Evolutionary conservation across 92 coral and sea anemone species (phyloP), one percentile per base, ranked within the genome.

Genomic region (Porites lobata): DNA sequence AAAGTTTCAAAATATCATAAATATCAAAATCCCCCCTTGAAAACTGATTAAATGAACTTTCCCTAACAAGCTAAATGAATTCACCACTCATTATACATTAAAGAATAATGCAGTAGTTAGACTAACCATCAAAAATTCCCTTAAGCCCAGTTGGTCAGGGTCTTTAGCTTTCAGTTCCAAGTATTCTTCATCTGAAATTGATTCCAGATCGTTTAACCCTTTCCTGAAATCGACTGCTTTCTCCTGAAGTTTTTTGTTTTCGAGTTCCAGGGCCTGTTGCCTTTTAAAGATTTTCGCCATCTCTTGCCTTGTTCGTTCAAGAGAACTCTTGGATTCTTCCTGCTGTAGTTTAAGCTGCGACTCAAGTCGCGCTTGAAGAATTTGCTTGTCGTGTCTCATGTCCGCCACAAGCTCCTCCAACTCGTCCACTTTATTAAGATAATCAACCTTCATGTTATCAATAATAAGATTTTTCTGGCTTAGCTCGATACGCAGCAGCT

Each of bases 361-460:
- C 77, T 98, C 98, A 50, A 98, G 98, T 21, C 96, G 84, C 19
- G 99, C 98, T 59, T 95, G 98, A 53, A 98, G 94, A 83, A 98
- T 94, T 64, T 96, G 98, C 88, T 98, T 98, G 6, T 91, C 95
- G 54, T 98, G 98, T 67, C 96, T 90, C 50, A 91, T 77, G 63
- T 98, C 99, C 26, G 96, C 88, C 57, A 95, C 75, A 15, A 89
- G 90, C 88, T 98, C 99, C 75, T 95, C 99, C n/a, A 98, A 86
- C 77, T 95, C 99, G 58, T 98, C 99, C 8, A 98, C 91, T 84
- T 92, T 95, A 85, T 92, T 87, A 91, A 92, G 80, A 51, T 94
- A 88, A 57, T 98, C 99, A 32, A 92, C 98, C 77, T 98, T 98
- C 94, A 95, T 86, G 85, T 94, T 98, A 52, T 98, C 98, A 20